Evolutionary conservation across 2,797 vertebrate species (phyloP).

Genomic region (Gambelia wislizenii): DNA sequence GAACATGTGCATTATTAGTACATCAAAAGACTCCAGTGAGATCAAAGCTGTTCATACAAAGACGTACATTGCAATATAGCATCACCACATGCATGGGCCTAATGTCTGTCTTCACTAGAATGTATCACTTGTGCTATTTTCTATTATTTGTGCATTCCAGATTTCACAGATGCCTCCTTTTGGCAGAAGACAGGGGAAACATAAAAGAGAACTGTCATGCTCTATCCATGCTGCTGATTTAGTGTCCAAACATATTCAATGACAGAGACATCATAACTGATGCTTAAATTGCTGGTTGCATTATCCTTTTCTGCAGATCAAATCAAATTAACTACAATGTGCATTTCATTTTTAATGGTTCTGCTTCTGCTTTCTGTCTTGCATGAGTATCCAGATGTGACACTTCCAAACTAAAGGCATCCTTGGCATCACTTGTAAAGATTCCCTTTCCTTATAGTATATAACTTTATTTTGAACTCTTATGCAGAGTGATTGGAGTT

Average conservation of each 20-base stretch:
- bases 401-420: not conserved
- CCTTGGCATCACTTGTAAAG: slow-evolving; percentile 5
- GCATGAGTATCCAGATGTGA: not conserved
- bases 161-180: slow-evolving; percentile 29
- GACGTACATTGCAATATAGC: not conserved
- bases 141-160: slow-evolving; percentile 1
- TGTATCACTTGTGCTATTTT: not conserved
- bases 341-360: slow-evolving; percentile 5
- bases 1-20: not conserved
- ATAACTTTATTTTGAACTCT: not conserved
- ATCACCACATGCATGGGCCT: not conserved
- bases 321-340: slow-evolving; percentile 15
- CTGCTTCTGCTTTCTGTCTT: slow-evolving; percentile 7
- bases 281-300: slow-evolving; percentile 1
- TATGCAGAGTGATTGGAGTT: not conserved
- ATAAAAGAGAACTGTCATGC: slow-evolving; percentile 13
- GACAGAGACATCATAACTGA: slow-evolving; percentile 1
- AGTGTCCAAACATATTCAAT: slow-evolving; percentile 21
- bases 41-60: not conserved
- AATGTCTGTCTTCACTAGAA: not conserved
- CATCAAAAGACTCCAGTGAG: not conserved
- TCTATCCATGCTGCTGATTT: slow-evolving; percentile 5
- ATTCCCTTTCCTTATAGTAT: not conserved
- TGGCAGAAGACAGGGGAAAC: slow-evolving; percentile 8
- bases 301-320: slow-evolving; percentile 18